These are phyloP conservation scores for Propithecus coquereli DNA, from an alignment of 2,113 vertebrate genomes.

Conservation along the genomic window DNA sequence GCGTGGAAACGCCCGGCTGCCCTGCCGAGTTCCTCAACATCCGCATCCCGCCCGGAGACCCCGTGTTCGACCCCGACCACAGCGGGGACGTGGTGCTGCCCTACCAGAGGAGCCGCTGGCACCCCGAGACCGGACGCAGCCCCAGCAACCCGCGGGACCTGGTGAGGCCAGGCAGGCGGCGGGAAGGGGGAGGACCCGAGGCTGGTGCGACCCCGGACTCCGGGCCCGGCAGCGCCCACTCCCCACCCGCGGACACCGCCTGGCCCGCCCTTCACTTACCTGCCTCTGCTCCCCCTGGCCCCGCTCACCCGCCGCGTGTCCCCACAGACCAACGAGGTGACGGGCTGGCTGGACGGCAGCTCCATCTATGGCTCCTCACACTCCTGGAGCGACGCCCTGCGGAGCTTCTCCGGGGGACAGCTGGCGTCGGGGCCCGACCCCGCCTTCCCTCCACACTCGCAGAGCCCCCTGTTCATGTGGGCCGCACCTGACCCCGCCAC, in stretches of 20 bases:
- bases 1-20: constrained; percentile 84
- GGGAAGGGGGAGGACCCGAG: constrained; percentile 75
- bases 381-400: constrained; percentile 92
- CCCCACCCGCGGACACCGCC: constrained; percentile 72
- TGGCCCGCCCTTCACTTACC: accelerated
- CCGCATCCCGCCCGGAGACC: constrained; percentile 86
- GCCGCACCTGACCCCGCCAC: constrained; percentile 87
- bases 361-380: constrained; percentile 94
- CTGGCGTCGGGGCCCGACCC: constrained; percentile 80
- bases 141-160: constrained; percentile 90
- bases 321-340: constrained; percentile 89
- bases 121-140: constrained; percentile 86
- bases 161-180: not conserved
- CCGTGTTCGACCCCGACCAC: constrained; percentile 83
- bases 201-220: not conserved
- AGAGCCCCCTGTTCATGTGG: constrained; percentile 86
- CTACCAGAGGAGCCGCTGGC: constrained; percentile 90
- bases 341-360: constrained; percentile 96
- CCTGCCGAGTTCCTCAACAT: constrained; percentile 95
- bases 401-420: constrained; percentile 87
- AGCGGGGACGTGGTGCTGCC: constrained; percentile 86
- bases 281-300: not conserved
- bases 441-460: constrained; percentile 81
- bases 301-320: accelerated
- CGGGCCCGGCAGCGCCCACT: not conserved